Evolutionary conservation across 2,888 invertebrate genomes (phyloP).

Genomic region (Troides oblongomaculatus): DNA sequence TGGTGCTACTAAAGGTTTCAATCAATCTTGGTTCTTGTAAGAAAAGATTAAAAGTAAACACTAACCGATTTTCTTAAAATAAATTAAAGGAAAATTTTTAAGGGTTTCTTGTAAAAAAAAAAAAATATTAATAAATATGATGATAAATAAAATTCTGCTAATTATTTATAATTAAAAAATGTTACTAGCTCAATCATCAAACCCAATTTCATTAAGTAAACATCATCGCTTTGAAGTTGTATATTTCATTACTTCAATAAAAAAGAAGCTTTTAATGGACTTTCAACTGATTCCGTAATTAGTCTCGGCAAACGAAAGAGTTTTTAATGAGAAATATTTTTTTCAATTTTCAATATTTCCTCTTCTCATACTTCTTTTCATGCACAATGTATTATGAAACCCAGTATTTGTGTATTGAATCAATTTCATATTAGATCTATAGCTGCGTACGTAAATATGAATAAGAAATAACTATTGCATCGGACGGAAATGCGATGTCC

Average conservation of each 20-base stretch:
- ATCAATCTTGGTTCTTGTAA: too few species aligned
- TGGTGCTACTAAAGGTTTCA: too few species aligned
- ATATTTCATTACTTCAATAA: neutral
- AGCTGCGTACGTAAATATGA: slow-evolving; percentile 17
- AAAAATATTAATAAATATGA: too few species aligned
- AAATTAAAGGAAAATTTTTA: too few species aligned
- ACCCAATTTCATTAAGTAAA: neutral
- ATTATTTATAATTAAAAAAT: neutral
- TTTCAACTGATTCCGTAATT: neutral
- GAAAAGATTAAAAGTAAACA: too few species aligned
- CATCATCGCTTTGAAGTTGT: neutral
- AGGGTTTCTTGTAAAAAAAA: too few species aligned
- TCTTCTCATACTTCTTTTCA: neutral
- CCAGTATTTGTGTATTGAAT: slow-evolving; percentile 2
- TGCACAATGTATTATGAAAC: neutral
- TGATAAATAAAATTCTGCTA: too few species aligned
- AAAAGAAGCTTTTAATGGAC: neutral
- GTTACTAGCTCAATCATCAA: neutral
- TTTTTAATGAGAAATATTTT: neutral
- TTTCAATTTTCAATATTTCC: neutral
- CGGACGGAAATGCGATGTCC: slow-evolving; percentile 12
- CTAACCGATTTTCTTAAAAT: too few species aligned
- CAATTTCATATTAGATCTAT: slow-evolving; percentile 14
- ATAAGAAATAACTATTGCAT: slow-evolving; percentile 18
- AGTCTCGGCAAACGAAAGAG: neutral